Conservation (phyloP, 2,888 invertebrate species). For the Drosophila mulleri region DNA sequence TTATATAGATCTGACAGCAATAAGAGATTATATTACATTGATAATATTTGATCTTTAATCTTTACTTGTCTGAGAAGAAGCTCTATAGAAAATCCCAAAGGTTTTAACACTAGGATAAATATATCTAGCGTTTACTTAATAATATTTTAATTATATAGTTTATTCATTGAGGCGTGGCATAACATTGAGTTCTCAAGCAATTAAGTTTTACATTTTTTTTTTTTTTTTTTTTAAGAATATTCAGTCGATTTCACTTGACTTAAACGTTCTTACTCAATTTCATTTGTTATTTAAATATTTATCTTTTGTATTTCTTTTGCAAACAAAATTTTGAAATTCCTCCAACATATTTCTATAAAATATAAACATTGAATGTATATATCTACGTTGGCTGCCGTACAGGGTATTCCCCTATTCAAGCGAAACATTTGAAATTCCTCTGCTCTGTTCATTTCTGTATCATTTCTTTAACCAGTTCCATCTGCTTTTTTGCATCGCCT, state of each 20-base stretch:
- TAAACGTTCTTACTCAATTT: neutral
- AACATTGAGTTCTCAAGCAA: neutral
- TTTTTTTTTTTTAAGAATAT: neutral
- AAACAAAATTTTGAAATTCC: neutral
- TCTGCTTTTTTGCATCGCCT: conserved; percentile 35
- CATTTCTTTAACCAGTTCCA: conserved; percentile 56
- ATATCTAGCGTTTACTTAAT: too few species aligned
- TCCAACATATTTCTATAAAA: neutral
- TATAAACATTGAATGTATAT: neutral
- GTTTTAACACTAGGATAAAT: too few species aligned
- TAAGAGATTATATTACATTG: too few species aligned
- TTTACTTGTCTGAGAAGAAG: too few species aligned
- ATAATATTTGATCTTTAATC: too few species aligned
- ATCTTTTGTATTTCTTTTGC: neutral
- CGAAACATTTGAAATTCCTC: neutral
- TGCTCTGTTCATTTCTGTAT: neutral
- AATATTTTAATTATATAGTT: too few species aligned
- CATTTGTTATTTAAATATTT: conserved; percentile 2
- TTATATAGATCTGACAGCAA: too few species aligned
- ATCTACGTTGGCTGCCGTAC: neutral
- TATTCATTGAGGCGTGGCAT: neutral
- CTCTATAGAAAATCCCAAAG: too few species aligned
- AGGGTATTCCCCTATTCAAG: conserved; percentile 18
- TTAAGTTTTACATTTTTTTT: neutral
- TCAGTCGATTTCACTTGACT: neutral